Base-by-base conservation (phyloP, 1,140 invertebrate genomes). In the Dendroctonus ponderosae region DNA sequence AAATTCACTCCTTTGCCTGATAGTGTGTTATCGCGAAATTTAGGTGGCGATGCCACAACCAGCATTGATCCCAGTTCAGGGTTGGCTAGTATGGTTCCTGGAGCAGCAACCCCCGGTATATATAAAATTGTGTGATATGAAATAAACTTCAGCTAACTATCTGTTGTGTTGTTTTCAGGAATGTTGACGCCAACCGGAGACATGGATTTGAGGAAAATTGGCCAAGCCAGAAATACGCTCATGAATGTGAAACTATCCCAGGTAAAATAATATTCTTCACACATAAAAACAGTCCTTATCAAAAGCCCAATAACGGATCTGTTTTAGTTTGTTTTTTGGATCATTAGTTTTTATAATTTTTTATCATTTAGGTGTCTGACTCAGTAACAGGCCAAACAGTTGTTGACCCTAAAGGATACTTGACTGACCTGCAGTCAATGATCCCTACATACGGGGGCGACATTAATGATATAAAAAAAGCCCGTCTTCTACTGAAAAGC, bases 231-330 rank as follows among this genome's bases (percentile, higher is more conserved):
- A 79, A 99, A 98, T 79, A 97, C 96, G n/a, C 81, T 99, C 3
- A 99, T 99, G 97, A 97, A 97, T 77, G 97, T 99, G 0, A 97
- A 98, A 81, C 79, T 99, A 6, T 99, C 93, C 54, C 97, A 99
- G 82, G 92, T 79, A 71, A 63, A 9, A 37, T 9, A 40, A 42
- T 53, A 41, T 2, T 26, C 26, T 26, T 26, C 1, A 26, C 26
- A 26, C 1, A 2, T 26, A 26, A 26, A 26, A 26, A 26, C 26
- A 26, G 26, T 26, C 26, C 26, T 26, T 26, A 26, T 26, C 26
- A 26, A 26, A 26, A 26, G 3, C 26, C 26, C 3, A 26, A 26
- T 26, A 2, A 26, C 26, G 3, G 1, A 26, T 2, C 26, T 26
- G 26, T 26, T 26, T 26, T 26, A 26, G 1, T 26, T 26, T 26